Evolutionary conservation across 2,888 invertebrate genomes (phyloP), one percentile per base, ranked within the genome.

Genomic region (Dasysyrphus albostriatus): DNA sequence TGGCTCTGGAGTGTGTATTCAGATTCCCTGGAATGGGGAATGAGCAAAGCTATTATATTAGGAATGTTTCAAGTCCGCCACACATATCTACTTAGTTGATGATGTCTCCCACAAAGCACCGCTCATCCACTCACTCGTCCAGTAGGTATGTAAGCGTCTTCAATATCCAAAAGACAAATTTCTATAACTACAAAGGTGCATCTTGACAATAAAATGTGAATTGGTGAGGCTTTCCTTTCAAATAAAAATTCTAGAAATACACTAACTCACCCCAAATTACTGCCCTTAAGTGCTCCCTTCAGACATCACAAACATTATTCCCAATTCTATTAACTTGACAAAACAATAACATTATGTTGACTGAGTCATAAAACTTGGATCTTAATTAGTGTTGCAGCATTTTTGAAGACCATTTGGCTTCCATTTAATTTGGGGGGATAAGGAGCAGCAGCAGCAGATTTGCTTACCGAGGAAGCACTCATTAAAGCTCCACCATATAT

Each of bases 311-410:
- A 29, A 39, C 72, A 39, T 65, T 24, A 73, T 70, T 67, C 39
- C 54, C 70, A 51, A 78, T 67, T 78, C 87, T 78, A 83, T 83
- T 87, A 82, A 78, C 69, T 73, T 73, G 87, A 82, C 78, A 77
- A 51, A 82, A 87, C 82, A 83, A 82, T 87, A 78, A 65, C 87
- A 61, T 88, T 88, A 69, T 88, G 87, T 88, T 83, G 83, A 83
- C 79, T 79, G 74, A 88, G 56, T 83, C 83, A 83, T 88, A 83
- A 88, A 88, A 73, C 76, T 73, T 59, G 63, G 16, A 72, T 63
- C 78, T 74, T 83, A 87, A 87, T 87, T 87, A 87, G 70, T 69
- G 69, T 54, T 59, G 70, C 65, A 69, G 85, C 72, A 77, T 85
- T 77, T 77, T 73, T 65, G 70, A 70, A 69, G 69, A 84, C 75